Conservation (phyloP, 2,113 vertebrate species). For the Balaenoptera acutorostrata region DNA sequence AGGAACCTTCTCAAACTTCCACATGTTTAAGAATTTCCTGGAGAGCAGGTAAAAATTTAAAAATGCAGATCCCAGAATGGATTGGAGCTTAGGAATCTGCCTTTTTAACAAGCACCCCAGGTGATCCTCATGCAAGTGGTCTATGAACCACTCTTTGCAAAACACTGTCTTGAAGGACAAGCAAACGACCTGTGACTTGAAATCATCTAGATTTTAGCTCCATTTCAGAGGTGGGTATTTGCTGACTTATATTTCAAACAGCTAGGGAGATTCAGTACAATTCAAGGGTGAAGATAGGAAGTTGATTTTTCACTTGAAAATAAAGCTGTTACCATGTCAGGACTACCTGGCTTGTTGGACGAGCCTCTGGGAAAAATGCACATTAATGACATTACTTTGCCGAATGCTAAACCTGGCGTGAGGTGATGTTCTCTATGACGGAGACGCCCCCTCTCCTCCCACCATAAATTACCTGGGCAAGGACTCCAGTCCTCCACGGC, state of each 20-base stretch:
- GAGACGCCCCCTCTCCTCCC: neutral
- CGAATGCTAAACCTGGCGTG: neutral
- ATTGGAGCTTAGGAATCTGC: neutral
- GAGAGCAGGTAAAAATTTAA: neutral
- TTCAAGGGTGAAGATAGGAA: neutral
- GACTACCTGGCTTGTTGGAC: neutral
- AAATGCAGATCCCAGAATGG: neutral
- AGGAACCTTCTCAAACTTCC: neutral
- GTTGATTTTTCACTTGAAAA: neutral
- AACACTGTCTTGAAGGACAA: neutral
- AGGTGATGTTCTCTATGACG: neutral
- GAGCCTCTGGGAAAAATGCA: neutral
- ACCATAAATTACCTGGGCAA: neutral
- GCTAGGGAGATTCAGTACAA: neutral
- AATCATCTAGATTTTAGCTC: neutral
- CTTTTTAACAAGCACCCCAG: too few relatives aligned
- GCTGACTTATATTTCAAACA: neutral
- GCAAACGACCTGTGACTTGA: neutral
- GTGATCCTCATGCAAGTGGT: neutral
- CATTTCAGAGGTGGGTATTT: neutral
- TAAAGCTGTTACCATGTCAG: neutral
- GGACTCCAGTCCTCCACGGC: accelerated
- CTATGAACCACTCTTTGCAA: neutral
- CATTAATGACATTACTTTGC: neutral
- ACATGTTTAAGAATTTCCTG: neutral